Conservation (phyloP, 2,888 invertebrate genomes). For the Euphydryas editha region DNA sequence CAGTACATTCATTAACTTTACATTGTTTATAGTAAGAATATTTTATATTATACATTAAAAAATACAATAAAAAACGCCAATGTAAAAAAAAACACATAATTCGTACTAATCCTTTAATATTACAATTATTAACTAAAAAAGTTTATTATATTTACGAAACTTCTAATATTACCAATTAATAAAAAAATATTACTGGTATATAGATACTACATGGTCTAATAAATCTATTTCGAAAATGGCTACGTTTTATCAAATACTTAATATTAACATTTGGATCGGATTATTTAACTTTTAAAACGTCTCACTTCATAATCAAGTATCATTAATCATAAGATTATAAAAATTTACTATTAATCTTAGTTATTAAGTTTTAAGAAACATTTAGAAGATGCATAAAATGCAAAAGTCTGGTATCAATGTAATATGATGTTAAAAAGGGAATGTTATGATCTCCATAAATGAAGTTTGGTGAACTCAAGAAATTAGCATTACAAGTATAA, state of each 20-base stretch:
- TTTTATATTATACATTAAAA: background rate
- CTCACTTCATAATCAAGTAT: slow-evolving; percentile 2
- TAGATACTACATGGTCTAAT: background rate
- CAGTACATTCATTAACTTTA: background rate
- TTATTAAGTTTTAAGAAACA: too few species aligned
- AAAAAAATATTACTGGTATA: slow-evolving; percentile 2
- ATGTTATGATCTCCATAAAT: too few species aligned
- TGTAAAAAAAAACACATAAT: too few species aligned
- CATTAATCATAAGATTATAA: too few species aligned
- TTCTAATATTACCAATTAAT: background rate
- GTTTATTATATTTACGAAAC: background rate
- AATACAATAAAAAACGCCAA: too few species aligned
- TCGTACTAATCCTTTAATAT: too few species aligned
- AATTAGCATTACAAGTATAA: too few species aligned
- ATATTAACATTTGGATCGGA: slow-evolving; percentile 24
- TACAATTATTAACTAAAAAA: background rate
- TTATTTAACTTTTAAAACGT: slow-evolving; percentile 6
- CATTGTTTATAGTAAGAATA: background rate
- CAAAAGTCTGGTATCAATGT: too few species aligned
- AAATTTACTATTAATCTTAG: too few species aligned
- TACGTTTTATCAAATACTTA: slow-evolving; percentile 13
- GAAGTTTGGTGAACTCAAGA: too few species aligned
- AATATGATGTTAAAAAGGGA: too few species aligned
- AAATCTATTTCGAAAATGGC: slow-evolving; percentile 9
- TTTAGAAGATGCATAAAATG: too few species aligned